phyloP scores from a whole-genome alignment of 2,113 vertebrate genomes.

The Mirza zaza region DNA sequence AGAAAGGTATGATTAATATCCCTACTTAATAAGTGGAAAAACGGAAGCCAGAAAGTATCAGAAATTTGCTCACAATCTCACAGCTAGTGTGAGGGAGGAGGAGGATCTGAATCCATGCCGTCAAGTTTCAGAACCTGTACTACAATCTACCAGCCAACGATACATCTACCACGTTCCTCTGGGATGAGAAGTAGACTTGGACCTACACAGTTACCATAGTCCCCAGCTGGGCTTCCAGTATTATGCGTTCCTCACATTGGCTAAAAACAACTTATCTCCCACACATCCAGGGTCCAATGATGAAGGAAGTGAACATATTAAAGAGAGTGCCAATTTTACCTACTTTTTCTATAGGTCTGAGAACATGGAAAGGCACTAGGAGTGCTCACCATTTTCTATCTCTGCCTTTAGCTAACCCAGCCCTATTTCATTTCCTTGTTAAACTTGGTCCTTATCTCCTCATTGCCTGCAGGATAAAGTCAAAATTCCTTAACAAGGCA shows the following conservation, averaged over 20 bases:
- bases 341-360: neutral
- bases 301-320: neutral
- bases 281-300: neutral
- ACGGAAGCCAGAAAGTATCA: neutral
- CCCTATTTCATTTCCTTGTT: neutral
- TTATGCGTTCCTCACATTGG: neutral
- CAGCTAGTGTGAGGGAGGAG: neutral
- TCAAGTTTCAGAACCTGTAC: neutral
- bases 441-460: neutral
- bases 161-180: neutral
- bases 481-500: too few relatives aligned
- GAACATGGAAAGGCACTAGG: neutral
- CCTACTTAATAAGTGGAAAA: neutral
- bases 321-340: neutral
- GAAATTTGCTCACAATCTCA: neutral
- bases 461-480: neutral
- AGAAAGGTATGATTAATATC: neutral
- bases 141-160: neutral
- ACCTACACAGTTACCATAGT: neutral
- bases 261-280: neutral
- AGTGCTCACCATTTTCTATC: neutral
- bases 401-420: neutral
- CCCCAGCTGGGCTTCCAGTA: neutral
- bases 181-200: neutral
- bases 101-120: neutral